These are phyloP conservation scores for Sebastes aleutianus DNA, from an alignment of 2,797 vertebrate species.

Conservation along the genomic window DNA sequence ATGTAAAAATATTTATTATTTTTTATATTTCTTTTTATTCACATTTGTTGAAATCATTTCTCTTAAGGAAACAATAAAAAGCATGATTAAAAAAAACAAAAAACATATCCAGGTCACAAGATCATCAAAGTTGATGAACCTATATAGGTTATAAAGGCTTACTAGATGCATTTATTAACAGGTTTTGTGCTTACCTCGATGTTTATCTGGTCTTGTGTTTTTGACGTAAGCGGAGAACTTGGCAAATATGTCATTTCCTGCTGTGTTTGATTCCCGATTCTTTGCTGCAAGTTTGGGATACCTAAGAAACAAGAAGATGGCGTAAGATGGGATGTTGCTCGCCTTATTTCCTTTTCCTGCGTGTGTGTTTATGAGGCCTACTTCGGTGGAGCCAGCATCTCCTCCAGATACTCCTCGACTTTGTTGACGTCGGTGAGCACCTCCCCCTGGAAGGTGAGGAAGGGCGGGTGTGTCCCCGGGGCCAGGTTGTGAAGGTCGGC, in stretches of 20 bases:
- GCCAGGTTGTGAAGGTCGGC: conserved; percentile 96
- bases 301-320: conserved; percentile 68
- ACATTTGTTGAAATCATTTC: background rate
- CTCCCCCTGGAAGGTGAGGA: conserved; percentile 95
- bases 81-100: too few species aligned
- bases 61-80: background rate
- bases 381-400: conserved; percentile 90
- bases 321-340: background rate
- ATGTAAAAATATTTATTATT: background rate
- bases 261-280: conserved; percentile 91
- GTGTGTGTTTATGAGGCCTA: conserved; percentile 63
- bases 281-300: conserved; percentile 92
- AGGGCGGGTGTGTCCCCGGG: conserved; percentile 95
- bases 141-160: too few species aligned
- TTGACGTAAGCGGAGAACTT: conserved; percentile 97
- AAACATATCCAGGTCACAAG: background rate
- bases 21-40: background rate
- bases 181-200: conserved; percentile 77
- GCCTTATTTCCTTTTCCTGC: background rate
- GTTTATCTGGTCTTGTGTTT: conserved; percentile 90
- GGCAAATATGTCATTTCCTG: conserved; percentile 95
- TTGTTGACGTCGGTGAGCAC: conserved; percentile 97
- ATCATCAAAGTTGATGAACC: background rate
- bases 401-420: conserved; percentile 97
- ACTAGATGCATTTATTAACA: background rate